Evolutionary conservation across 2,888 invertebrate genomes (phyloP).

Genomic region (Plutella xylostella): DNA sequence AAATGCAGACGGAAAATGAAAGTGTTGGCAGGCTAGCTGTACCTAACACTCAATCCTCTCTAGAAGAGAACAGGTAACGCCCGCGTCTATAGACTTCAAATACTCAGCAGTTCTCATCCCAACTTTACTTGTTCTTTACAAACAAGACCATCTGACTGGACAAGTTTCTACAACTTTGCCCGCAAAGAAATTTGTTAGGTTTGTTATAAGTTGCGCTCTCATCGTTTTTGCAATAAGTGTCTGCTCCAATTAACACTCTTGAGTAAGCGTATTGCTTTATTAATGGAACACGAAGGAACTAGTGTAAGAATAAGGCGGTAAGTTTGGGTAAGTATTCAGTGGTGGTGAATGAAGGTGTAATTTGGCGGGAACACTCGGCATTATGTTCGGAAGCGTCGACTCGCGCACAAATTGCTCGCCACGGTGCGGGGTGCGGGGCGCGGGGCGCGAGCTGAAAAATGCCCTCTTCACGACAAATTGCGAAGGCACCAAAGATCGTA

Average conservation of each 20-base stretch:
- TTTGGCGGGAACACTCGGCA: conserved; percentile 38
- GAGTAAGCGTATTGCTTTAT: no score
- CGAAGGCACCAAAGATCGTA: no score
- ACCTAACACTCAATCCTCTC: neutral
- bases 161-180: conserved; percentile 23
- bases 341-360: no score
- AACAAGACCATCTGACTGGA: conserved; percentile 30
- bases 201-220: no score
- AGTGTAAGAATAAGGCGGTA: no score
- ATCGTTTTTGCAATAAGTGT: no score
- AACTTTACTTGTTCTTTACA: conserved; percentile 36
- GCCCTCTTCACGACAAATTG: conserved; percentile 1
- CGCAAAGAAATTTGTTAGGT: conserved; percentile 27
- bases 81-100: conserved; percentile 31
- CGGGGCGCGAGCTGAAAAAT: conserved; percentile 42
- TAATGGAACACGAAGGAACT: no score
- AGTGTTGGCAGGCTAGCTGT: neutral
- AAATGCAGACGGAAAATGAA: conserved; percentile 10
- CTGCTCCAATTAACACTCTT: no score
- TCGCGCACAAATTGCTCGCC: conserved; percentile 42
- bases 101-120: conserved; percentile 37
- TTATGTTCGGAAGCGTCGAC: conserved; percentile 29
- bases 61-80: no score
- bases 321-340: no score
- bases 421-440: conserved; percentile 24